Conservation (phyloP, 37 sponge, comb jelly and placozoan genomes). For the Halisarca cf. caerulea region DNA sequence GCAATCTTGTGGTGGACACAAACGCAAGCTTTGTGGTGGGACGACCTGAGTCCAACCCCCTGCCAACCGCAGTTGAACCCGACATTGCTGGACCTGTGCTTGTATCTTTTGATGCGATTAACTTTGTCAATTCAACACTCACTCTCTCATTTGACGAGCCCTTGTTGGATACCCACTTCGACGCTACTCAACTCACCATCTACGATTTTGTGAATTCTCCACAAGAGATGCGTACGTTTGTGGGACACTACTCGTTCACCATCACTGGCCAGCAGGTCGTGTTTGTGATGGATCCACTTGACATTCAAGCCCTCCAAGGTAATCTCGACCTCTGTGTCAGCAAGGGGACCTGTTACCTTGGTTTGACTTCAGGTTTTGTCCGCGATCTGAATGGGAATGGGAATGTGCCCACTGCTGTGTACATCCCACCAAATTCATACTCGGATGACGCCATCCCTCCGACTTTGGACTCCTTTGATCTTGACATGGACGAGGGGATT, state of each 20-base stretch:
- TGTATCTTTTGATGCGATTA: constrained; percentile 57
- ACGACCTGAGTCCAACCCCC: constrained; percentile 39
- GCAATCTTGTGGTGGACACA: constrained; percentile 53
- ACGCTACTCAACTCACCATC: constrained; percentile 41
- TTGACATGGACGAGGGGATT: constrained; percentile 68
- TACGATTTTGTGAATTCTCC: constrained; percentile 48
- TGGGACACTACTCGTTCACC: background rate
- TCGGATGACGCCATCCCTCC: constrained; percentile 56
- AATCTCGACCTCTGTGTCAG: constrained; percentile 53
- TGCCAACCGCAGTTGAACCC: constrained; percentile 32
- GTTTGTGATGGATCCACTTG: constrained; percentile 36
- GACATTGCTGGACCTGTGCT: constrained; percentile 75
- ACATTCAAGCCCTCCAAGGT: constrained; percentile 65
- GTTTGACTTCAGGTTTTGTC: constrained; percentile 52
- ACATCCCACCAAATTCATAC: constrained; percentile 46
- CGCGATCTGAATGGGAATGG: constrained; percentile 60
- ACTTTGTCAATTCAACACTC: constrained; percentile 59
- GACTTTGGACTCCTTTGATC: constrained; percentile 35
- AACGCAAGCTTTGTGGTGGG: constrained; percentile 27
- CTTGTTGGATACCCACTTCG: constrained; percentile 35
- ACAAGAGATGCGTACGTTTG: constrained; percentile 22
- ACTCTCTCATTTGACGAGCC: constrained; percentile 82
- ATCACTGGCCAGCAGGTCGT: constrained; percentile 36
- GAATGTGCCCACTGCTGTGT: constrained; percentile 25
- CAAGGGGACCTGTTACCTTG: constrained; percentile 76